phyloP scores from a whole-genome alignment of 2,888 invertebrate genomes.

The Pocota personata region DNA sequence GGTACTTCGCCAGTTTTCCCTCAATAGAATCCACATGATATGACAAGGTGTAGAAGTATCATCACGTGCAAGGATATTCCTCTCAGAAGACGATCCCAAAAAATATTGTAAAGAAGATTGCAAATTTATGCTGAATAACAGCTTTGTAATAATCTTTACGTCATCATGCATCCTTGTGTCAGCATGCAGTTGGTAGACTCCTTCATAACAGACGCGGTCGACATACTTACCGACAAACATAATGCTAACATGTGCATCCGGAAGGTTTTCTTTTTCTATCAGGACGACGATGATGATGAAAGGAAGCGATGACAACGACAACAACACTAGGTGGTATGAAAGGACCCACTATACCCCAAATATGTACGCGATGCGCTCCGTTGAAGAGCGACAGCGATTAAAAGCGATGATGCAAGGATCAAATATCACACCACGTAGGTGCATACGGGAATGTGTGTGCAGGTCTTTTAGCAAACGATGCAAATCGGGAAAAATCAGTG shows the following conservation, averaged over 20 bases:
- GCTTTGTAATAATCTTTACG: conserved; percentile 62
- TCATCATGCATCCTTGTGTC: conserved; percentile 49
- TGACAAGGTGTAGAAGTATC: conserved; percentile 36
- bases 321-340: neutral
- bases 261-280: conserved; percentile 50
- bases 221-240: conserved; percentile 22
- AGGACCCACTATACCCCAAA: conserved; percentile 6
- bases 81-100: conserved; percentile 31
- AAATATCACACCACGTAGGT: conserved; percentile 29
- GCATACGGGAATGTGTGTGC: too few relatives aligned
- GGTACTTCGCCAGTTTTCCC: neutral
- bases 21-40: conserved; percentile 9
- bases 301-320: conserved; percentile 1
- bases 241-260: conserved; percentile 42
- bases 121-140: conserved; percentile 72
- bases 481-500: conserved; percentile 18
- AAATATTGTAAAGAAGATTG: conserved; percentile 51
- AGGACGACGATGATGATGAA: conserved; percentile 30
- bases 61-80: conserved; percentile 37
- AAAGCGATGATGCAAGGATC: conserved; percentile 51
- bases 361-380: conserved; percentile 12
- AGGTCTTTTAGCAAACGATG: conserved; percentile 2
- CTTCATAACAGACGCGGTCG: neutral
- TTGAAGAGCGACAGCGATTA: conserved; percentile 43
- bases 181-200: conserved; percentile 33